Evolutionary conservation across 2,113 vertebrate genomes (phyloP).

Genomic region (Sardina pilchardus): DNA sequence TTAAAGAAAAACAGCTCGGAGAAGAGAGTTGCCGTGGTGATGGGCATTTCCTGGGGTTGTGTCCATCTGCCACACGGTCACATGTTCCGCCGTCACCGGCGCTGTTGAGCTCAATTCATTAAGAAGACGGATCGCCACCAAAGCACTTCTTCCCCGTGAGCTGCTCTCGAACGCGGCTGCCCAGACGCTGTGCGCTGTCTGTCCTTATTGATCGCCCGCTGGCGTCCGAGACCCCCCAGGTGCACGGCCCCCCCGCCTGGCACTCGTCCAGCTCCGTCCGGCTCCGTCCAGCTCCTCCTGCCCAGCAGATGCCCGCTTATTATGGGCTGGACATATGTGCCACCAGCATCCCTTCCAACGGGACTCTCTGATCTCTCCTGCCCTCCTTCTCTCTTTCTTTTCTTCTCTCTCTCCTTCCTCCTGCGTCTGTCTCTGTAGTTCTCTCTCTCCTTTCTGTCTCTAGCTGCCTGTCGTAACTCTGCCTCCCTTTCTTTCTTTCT

Average conservation of each 20-base stretch:
- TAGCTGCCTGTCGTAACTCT: not conserved
- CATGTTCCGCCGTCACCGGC: slow-evolving; percentile 24
- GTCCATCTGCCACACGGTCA: slow-evolving; percentile 11
- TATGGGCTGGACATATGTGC: not conserved
- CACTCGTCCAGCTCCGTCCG: slow-evolving; percentile 23
- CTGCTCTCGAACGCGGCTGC: slow-evolving; percentile 6
- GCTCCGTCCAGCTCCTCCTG: slow-evolving; percentile 32
- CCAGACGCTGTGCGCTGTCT: slow-evolving; percentile 11
- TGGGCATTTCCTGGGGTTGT: not conserved
- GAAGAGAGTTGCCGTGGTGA: not conserved
- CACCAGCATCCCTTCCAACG: not conserved
- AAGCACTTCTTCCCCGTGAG: slow-evolving; percentile 9
- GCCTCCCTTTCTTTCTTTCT: not conserved
- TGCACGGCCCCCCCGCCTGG: slow-evolving; percentile 22
- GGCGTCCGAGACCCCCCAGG: slow-evolving; percentile 23
- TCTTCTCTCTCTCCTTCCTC: slow-evolving; percentile 20
- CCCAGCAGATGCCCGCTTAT: slow-evolving; percentile 36
- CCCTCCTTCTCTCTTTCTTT: slow-evolving; percentile 40
- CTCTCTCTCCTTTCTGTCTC: slow-evolving; percentile 32
- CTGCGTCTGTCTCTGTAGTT: slow-evolving; percentile 9
- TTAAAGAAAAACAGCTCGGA: not conserved
- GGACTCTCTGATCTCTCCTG: not conserved
- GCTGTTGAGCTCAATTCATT: slow-evolving; percentile 37
- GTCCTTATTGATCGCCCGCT: slow-evolving; percentile 28
- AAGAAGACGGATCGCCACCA: slow-evolving; percentile 16